Percentiles rank a stretch among this genome's conserved stretches.
These are phyloP conservation scores for Celastrina argiolus DNA, from an alignment of 2,888 invertebrate species.

Conservation along the genomic window DNA sequence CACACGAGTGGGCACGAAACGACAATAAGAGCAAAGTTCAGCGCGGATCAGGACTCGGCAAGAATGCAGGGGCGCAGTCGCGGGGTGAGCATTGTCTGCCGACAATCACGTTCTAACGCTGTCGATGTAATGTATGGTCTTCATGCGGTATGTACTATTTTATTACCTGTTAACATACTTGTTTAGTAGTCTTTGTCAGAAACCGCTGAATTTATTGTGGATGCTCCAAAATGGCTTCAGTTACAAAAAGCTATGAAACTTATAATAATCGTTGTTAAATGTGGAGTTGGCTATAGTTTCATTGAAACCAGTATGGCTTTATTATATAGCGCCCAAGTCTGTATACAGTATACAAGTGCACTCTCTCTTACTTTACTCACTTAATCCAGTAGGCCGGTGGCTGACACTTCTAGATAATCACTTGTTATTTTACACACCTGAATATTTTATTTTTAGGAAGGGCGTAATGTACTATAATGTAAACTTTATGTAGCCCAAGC, in stretches of 20 bases:
- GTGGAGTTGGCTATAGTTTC: no score
- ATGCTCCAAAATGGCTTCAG: background rate
- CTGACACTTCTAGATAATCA: no score
- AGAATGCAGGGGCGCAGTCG: constrained; percentile 68
- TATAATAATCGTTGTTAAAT: no score
- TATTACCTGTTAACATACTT: constrained; percentile 1
- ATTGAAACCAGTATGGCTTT: no score
- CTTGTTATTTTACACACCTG: no score
- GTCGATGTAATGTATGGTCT: constrained; percentile 25
- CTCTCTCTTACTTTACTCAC: no score
- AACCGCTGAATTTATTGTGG: background rate
- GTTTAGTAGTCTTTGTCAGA: background rate
- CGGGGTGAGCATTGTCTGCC: constrained; percentile 49
- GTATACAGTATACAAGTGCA: no score
- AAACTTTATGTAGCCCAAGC: no score
- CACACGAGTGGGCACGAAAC: constrained; percentile 71
- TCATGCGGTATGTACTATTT: constrained; percentile 24
- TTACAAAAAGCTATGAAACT: background rate
- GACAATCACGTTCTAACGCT: constrained; percentile 64
- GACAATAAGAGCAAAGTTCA: constrained; percentile 78
- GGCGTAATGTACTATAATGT: no score
- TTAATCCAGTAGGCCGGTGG: no score
- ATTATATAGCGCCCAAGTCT: no score
- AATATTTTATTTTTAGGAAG: no score
- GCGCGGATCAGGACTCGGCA: constrained; percentile 69